phyloP scores from a whole-genome alignment of 2,888 invertebrate species.

The Nudaria mundana region DNA sequence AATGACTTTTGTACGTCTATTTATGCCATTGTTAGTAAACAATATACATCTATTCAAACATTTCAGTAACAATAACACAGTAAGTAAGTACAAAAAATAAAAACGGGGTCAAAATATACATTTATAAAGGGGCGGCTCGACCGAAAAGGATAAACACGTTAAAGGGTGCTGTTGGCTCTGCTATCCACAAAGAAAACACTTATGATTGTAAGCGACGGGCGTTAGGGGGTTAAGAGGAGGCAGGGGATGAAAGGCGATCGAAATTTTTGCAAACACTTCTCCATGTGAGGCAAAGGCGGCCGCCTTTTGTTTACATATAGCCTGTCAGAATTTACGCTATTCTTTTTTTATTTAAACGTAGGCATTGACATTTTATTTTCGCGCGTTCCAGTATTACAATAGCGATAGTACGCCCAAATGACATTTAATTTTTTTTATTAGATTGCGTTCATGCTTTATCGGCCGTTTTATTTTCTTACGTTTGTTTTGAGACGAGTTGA shows the following conservation, averaged over 20 bases:
- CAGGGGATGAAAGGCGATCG: constrained; percentile 62
- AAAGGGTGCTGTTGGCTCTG: constrained; percentile 66
- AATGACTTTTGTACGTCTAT: constrained; percentile 21
- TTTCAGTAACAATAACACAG: constrained; percentile 36
- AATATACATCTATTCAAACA: constrained; percentile 30
- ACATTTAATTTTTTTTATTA: constrained; percentile 37
- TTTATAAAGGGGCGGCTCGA: constrained; percentile 59
- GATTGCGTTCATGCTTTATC: constrained; percentile 22
- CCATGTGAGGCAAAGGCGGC: constrained; percentile 33
- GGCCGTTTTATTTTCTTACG: constrained; percentile 18
- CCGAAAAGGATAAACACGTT: constrained; percentile 76
- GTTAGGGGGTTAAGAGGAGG: constrained; percentile 39
- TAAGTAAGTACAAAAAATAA: constrained; percentile 40
- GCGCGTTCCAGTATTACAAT: constrained; percentile 30
- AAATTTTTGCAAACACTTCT: constrained; percentile 57
- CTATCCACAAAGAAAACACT: constrained; percentile 79
- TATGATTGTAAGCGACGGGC: constrained; percentile 56
- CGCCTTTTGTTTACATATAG: constrained; percentile 34
- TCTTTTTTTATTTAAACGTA: constrained; percentile 37
- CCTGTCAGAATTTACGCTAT: constrained; percentile 35
- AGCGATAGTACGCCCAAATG: constrained; percentile 29
- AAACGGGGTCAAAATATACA: constrained; percentile 56
- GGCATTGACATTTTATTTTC: constrained; percentile 35
- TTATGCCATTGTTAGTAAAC: constrained; percentile 29
- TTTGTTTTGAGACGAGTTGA: constrained; percentile 28